Conservation (phyloP, 2,888 invertebrate species). For the Drosophila conformis region DNA sequence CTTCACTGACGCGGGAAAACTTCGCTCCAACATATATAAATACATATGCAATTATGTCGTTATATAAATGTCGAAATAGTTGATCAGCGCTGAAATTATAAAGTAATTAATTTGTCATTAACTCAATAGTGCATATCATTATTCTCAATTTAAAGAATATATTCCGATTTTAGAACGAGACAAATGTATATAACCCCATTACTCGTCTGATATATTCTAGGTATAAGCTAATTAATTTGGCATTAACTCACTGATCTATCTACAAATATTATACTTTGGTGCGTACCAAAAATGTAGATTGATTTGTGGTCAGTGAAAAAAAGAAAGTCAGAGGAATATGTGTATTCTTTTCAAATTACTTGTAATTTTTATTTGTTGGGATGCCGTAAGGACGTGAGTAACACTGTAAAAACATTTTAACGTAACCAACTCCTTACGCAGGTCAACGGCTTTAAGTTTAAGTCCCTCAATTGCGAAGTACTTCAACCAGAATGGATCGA, state of each 20-base stretch:
- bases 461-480: background rate
- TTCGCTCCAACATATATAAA: background rate
- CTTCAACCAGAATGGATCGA: background rate
- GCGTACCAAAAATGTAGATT: accelerated
- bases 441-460: background rate
- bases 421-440: background rate
- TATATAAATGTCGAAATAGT: background rate
- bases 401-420: background rate
- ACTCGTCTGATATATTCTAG: background rate
- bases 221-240: background rate
- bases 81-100: background rate
- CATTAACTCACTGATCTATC: background rate
- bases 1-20: too few species aligned
- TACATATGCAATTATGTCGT: background rate
- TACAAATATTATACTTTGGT: background rate
- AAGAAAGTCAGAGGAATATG: background rate
- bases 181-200: background rate
- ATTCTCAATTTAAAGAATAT: background rate
- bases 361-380: background rate
- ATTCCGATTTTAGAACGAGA: background rate
- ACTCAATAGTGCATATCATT: too few species aligned
- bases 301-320: background rate
- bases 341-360: background rate
- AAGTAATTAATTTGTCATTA: too few species aligned
- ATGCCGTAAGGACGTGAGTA: background rate